Evolutionary conservation across 2,797 vertebrate genomes (phyloP).

Genomic region (Numenius phaeopus): DNA sequence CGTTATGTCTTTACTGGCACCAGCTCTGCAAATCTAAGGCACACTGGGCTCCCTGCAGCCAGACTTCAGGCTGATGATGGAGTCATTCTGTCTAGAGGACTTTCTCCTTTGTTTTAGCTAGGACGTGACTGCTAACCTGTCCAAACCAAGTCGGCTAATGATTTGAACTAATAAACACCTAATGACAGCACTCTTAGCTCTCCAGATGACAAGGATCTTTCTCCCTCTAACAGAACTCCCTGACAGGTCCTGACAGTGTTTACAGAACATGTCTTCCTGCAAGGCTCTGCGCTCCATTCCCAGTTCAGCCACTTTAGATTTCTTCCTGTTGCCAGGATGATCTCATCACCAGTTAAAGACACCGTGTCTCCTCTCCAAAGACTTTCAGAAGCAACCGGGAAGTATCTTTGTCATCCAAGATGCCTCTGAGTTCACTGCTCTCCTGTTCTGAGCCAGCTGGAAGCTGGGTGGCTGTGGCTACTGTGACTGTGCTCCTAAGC

Average conservation of each 20-base stretch:
- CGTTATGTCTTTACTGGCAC: not conserved
- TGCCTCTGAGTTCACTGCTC: not conserved
- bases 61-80: not conserved
- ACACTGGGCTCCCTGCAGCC: not conserved
- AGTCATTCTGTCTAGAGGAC: not conserved
- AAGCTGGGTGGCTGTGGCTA: not conserved
- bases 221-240: not conserved
- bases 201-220: not conserved
- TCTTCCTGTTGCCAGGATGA: not conserved
- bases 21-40: not conserved
- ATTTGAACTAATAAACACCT: not conserved
- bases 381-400: conserved; percentile 4
- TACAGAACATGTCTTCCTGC: not conserved
- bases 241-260: not conserved
- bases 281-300: not conserved
- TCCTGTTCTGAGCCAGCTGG: conserved; percentile 23
- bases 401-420: not conserved
- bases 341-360: not conserved
- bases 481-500: not conserved
- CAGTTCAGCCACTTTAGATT: not conserved
- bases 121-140: not conserved
- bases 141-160: not conserved
- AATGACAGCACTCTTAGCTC: not conserved
- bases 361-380: not conserved
- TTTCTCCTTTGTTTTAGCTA: not conserved